Evolutionary conservation across 1,140 invertebrate genomes (phyloP).

Genomic region (Drosophila quadrilineata): DNA sequence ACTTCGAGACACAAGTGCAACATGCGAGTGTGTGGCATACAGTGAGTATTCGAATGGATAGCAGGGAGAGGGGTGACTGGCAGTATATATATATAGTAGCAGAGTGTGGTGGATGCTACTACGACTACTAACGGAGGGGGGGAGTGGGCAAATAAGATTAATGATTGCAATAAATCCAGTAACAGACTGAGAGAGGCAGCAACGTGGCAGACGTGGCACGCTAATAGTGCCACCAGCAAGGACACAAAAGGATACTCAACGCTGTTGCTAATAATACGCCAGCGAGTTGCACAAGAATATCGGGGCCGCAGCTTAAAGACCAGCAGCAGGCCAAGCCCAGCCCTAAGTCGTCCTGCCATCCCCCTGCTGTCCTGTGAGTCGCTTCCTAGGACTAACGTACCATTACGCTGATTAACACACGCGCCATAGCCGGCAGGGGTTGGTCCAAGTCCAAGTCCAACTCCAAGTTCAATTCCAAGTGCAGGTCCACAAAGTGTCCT

Average conservation of each 20-base stretch:
- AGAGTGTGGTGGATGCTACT: neutral
- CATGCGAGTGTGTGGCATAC: neutral
- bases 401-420: conserved; percentile 81
- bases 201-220: conserved; percentile 43
- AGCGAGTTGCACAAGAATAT: conserved; percentile 68
- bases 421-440: conserved; percentile 59
- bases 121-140: no score
- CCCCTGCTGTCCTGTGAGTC: conserved; percentile 31
- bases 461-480: no score
- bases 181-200: conserved; percentile 49
- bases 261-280: conserved; percentile 69
- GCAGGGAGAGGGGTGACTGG: neutral
- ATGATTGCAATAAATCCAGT: conserved; percentile 81
- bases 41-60: neutral
- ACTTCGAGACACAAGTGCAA: conserved; percentile 40
- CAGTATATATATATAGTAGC: no score
- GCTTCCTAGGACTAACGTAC: conserved; percentile 54
- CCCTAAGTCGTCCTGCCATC: conserved; percentile 5
- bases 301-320: conserved; percentile 53
- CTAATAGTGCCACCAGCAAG: conserved; percentile 77
- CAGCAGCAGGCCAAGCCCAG: conserved; percentile 49
- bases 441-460: no score
- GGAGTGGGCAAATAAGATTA: conserved; percentile 78
- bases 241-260: conserved; percentile 67
- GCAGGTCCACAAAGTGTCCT: no score